A percentile compares a stretch with the other conserved stretches of the same genome.
Evolutionary conservation across 2,113 vertebrate species (phyloP).

Genomic region (Cebidichthys violaceus): DNA sequence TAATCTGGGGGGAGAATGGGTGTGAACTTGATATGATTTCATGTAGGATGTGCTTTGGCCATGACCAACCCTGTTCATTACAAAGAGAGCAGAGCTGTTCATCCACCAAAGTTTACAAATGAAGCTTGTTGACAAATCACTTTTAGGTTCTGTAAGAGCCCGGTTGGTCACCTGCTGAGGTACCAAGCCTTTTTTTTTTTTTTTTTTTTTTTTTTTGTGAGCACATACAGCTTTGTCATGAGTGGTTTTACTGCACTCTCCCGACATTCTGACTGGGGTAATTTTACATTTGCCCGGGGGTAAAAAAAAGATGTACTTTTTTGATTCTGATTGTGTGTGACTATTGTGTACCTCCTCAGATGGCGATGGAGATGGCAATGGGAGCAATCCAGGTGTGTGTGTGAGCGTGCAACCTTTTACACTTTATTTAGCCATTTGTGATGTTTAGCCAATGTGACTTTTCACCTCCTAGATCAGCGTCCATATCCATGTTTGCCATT

Average conservation of each 20-base stretch:
- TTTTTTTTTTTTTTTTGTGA: no score
- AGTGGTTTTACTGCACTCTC: slow-evolving; percentile 28
- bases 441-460: slow-evolving; percentile 12
- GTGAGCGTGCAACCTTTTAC: slow-evolving; percentile 43
- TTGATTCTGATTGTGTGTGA: slow-evolving; percentile 74
- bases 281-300: slow-evolving; percentile 26
- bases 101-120: neutral
- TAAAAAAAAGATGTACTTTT: slow-evolving; percentile 17
- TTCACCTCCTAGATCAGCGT: slow-evolving; percentile 23
- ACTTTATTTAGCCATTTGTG: slow-evolving; percentile 25
- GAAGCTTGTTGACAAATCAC: neutral
- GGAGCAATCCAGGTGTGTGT: slow-evolving; percentile 77
- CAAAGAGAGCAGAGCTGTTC: neutral
- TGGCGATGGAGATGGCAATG: slow-evolving; percentile 84
- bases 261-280: slow-evolving; percentile 30
- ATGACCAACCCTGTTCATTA: slow-evolving; percentile 4
- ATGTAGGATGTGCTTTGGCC: slow-evolving; percentile 19
- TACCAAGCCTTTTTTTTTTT: no score
- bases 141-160: neutral
- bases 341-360: slow-evolving; percentile 82
- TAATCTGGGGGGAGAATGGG: slow-evolving; percentile 16
- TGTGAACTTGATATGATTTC: neutral
- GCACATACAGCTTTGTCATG: slow-evolving; percentile 11
- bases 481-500: slow-evolving; percentile 36
- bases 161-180: slow-evolving; percentile 29